Evolutionary conservation across 2,888 invertebrate genomes (phyloP), one percentile per base, ranked within the genome.

Genomic region (Hirudinaria manillensis): DNA sequence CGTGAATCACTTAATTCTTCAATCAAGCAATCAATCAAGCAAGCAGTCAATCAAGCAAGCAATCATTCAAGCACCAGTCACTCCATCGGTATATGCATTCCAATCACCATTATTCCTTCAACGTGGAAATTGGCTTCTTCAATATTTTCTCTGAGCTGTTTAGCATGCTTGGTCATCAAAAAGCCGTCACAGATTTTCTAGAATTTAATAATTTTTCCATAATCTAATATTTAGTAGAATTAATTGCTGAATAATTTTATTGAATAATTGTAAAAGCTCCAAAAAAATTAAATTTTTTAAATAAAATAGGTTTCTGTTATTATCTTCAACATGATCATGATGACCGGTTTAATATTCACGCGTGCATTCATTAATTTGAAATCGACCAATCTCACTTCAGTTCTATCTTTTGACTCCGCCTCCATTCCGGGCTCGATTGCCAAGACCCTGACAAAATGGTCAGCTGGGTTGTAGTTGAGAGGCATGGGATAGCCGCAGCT

Each of bases 371-470:
- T 45, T 45, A 45, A 45, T 7, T 45, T 45, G n/a, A n/a, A n/a
- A 45, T 45, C 10, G 45, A 7, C 45, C 45, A 45, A 45, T 45
- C 45, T 76, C 36, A 77, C 77, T 38, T 76, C 68, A n/a, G 61
- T 53, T 65, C 68, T 76, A 24, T 70, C 38, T 27, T 90, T 88
- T 68, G 93, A 94, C 13, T 91, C 89, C 66, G 89, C 89, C 84
- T 95, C 95, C 21, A 90, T 88, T 0, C 91, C 92, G 0, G 94
- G 94, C 0, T 91, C 89, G 1, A 95, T 90, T 0, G 95, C 93
- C 79, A 96, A 85, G 2, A 93, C 89, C 83, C 94, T 92, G 70
- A 97, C 91, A 85, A 92, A 95, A 85, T 92, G 93, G 86, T 97
- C 96, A 7, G 83, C 83, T 4, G 83, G 84, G 72, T 84, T 84